phyloP scores from a whole-genome alignment of 1,140 invertebrate species.

The Goniozus legneri region DNA sequence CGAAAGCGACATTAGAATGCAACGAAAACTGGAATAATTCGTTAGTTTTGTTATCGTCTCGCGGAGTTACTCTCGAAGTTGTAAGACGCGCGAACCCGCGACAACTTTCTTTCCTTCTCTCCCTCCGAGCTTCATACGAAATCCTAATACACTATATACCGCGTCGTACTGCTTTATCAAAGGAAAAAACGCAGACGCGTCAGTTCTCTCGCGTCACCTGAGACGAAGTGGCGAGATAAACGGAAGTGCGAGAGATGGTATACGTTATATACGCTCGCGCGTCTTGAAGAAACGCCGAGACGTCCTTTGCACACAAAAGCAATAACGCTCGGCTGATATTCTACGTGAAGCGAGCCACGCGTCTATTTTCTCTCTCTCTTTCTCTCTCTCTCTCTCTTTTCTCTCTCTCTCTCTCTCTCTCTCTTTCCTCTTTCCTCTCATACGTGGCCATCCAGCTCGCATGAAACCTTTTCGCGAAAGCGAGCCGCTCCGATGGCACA shows the following conservation, averaged over 20 bases:
- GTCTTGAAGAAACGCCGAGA: background rate
- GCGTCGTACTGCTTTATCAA: background rate
- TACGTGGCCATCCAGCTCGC: slow-evolving; percentile 21
- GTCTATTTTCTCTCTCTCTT: no score
- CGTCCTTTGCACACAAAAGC: slow-evolving; percentile 31
- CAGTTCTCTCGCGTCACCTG: background rate
- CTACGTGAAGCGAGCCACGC: slow-evolving; percentile 20
- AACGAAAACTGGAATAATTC: no score
- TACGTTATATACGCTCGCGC: background rate
- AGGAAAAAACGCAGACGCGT: background rate
- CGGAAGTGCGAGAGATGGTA: background rate
- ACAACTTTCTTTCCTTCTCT: no score
- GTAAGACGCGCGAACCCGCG: no score
- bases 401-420: no score
- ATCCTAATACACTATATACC: no score
- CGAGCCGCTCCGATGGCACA: slow-evolving; percentile 31
- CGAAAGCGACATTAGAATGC: no score
- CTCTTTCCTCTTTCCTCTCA: no score
- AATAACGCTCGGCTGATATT: slow-evolving; percentile 30
- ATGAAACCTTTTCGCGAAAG: slow-evolving; percentile 28
- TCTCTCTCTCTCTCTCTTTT: no score
- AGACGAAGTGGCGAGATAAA: slow-evolving; percentile 2
- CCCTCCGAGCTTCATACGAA: no score
- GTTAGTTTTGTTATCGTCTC: no score
- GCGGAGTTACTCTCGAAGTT: no score